Evolutionary conservation across 2,888 invertebrate species (phyloP), one percentile per base, ranked within the genome.

Genomic region (Napeogenes sylphis): DNA sequence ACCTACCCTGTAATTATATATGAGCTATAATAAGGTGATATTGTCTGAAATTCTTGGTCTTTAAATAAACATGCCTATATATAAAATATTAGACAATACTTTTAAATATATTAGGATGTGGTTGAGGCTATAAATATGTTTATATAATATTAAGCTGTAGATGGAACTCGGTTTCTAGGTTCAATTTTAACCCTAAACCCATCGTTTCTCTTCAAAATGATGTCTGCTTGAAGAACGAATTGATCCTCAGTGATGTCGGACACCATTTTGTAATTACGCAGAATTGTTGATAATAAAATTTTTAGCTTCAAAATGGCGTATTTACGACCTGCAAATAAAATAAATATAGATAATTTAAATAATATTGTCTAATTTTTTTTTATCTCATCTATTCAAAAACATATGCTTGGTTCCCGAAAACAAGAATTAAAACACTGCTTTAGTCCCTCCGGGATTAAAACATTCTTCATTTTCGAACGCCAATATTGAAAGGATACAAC

Each of bases 291-390:
- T 2, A 95, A 89, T 0, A 95, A 86, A 13, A 95, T 93, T 82
- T 95, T 95, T 65, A 95, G 84, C 78, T 95, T 95, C 61, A 95
- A 81, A 91, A 95, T 92, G n/a, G 95, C 95, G 80, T 95, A 95
- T 85, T 95, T 95, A 51, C 95, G 93, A 57, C 95, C 93, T 92
- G 75, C 32, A 80, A 81, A 54, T 30, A 58, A 58, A 60, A 53
- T 35, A 14, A 56, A 53, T 42, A 8, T 59, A n/a, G n/a, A n/a
- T 53, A 14, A 10, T 30, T 35, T n/a, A 32, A 21, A 42, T 45
- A 21, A 21, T 21, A 21, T 21, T 21, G 21, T 1, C 21, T 21
- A 21, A 21, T 21, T 21, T n/a, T n/a, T n/a, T n/a, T n/a, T n/a
- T n/a, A n/a, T n/a, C n/a, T n/a, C n/a, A n/a, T n/a, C n/a, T n/a